Percentiles rank a stretch among this genome's conserved stretches.
phyloP scores from a whole-genome alignment of 2,113 vertebrate genomes.

The Oryzias woworae region DNA sequence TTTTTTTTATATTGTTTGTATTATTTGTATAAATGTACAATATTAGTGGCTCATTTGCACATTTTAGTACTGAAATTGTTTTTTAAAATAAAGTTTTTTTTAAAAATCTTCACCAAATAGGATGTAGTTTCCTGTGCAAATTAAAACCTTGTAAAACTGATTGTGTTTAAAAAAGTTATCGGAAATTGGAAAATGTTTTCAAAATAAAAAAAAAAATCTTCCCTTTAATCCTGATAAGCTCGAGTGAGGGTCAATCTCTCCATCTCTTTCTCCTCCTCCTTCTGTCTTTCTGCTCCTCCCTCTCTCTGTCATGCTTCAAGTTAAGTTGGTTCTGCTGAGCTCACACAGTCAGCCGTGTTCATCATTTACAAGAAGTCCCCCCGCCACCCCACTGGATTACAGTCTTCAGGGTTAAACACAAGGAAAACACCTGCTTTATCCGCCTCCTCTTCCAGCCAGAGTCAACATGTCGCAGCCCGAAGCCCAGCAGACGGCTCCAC shows the following conservation, averaged over 20 bases:
- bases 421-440: not conserved
- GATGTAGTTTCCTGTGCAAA: not conserved
- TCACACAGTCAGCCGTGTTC: constrained; percentile 17
- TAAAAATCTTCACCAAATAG: too few relatives aligned
- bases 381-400: constrained; percentile 6
- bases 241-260: not conserved
- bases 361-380: not conserved
- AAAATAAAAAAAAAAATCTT: too few relatives aligned
- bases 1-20: too few relatives aligned
- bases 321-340: constrained; percentile 42
- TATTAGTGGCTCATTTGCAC: too few relatives aligned
- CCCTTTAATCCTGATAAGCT: too few relatives aligned
- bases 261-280: constrained; percentile 3
- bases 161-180: too few relatives aligned
- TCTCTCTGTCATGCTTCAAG: constrained; percentile 14
- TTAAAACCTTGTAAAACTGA: not conserved
- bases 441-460: constrained; percentile 5
- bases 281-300: constrained; percentile 5
- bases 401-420: constrained; percentile 9
- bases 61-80: too few relatives aligned
- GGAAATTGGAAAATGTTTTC: too few relatives aligned
- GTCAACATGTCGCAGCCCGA: constrained; percentile 69
- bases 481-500: constrained; percentile 39
- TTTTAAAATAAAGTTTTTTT: too few relatives aligned
- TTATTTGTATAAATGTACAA: too few relatives aligned